Conservation (phyloP, 2,113 vertebrate genomes). For the Vulpes ferrilata region DNA sequence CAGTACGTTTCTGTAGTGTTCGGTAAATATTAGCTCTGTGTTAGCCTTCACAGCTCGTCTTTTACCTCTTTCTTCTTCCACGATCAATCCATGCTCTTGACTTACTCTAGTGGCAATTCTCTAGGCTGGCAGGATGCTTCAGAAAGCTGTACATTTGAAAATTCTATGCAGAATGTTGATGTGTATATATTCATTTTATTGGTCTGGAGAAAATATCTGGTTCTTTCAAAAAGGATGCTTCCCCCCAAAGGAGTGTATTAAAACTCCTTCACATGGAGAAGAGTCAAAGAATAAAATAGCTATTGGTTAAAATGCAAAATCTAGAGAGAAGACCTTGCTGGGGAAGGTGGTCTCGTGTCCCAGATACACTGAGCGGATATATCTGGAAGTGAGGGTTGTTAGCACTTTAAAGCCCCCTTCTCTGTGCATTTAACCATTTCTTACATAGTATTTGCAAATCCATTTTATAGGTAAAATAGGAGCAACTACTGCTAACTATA, state of each 20-base stretch:
- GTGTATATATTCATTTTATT: not conserved
- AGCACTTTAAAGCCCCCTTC: no score
- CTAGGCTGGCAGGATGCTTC: not conserved
- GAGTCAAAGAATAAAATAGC: not conserved
- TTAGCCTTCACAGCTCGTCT: not conserved
- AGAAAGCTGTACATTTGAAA: not conserved
- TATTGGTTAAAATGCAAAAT: not conserved
- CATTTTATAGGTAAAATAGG: not conserved
- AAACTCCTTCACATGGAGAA: not conserved
- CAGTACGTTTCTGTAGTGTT: rapidly evolving
- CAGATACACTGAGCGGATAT: no score
- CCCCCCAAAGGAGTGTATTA: not conserved
- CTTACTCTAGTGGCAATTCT: not conserved
- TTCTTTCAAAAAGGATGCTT: not conserved
- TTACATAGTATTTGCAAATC: not conserved
- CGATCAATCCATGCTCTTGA: not conserved
- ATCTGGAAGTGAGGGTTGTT: not conserved
- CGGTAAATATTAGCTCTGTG: not conserved
- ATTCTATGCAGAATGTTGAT: not conserved
- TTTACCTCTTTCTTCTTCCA: not conserved
- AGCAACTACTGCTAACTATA: not conserved
- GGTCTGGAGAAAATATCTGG: not conserved
- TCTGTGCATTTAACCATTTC: not conserved
- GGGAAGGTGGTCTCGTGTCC: not conserved
- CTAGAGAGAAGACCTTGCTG: not conserved